Percentiles rank a stretch among this genome's conserved stretches.
phyloP scores from a whole-genome alignment of 2,797 vertebrate species.

The Triplophysa yarkandensis region DNA sequence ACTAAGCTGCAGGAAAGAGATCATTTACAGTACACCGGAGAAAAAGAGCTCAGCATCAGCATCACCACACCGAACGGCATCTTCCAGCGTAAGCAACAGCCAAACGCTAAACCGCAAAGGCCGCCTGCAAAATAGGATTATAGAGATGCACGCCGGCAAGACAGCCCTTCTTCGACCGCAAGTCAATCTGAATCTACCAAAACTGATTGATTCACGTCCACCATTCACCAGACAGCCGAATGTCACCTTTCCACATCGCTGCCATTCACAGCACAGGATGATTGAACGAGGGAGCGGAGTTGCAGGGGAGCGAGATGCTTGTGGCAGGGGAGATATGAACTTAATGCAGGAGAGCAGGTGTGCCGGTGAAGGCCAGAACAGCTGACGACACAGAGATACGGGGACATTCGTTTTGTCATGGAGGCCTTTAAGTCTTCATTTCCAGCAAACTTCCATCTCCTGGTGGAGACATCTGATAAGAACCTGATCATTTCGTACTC shows the following conservation, averaged over 20 bases:
- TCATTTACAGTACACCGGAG: no score
- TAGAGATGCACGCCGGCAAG: constrained; percentile 39
- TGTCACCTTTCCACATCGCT: constrained; percentile 63
- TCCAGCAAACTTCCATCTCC: constrained; percentile 23
- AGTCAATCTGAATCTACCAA: constrained; percentile 58
- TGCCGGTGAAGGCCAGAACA: constrained; percentile 2
- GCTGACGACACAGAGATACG: constrained; percentile 32
- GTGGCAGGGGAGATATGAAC: constrained; percentile 28
- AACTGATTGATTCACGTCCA: constrained; percentile 62
- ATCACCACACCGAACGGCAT: neutral
- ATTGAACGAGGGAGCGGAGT: constrained; percentile 39
- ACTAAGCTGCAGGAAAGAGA: no score
- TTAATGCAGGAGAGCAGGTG: constrained; percentile 40
- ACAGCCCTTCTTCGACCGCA: constrained; percentile 42
- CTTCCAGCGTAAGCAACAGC: constrained; percentile 2
- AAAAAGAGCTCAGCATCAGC: neutral
- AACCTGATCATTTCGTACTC: constrained; percentile 32
- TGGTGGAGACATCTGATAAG: constrained; percentile 46
- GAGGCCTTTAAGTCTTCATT: constrained; percentile 40
- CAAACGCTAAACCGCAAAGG: constrained; percentile 12
- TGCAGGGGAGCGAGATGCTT: constrained; percentile 37
- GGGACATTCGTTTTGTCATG: constrained; percentile 21
- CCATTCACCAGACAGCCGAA: constrained; percentile 56
- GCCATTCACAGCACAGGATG: constrained; percentile 46
- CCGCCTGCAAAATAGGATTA: constrained; percentile 55